Evolutionary conservation across 1,140 invertebrate species (phyloP).

Genomic region (Halictus rubicundus): DNA sequence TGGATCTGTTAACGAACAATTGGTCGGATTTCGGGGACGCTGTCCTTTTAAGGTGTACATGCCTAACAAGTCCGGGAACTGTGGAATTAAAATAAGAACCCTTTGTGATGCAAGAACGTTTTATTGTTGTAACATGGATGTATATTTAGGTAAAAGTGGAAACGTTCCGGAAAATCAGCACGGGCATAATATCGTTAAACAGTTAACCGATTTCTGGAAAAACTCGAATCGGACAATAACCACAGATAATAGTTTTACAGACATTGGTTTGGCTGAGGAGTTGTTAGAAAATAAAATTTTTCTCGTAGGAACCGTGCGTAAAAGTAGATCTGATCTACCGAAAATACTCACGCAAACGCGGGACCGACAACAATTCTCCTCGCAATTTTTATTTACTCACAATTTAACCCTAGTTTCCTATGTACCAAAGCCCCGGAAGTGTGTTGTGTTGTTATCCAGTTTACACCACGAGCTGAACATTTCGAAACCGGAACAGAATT

Average conservation of each 20-base stretch:
- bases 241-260: background rate
- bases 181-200: background rate
- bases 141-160: background rate
- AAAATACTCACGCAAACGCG: constrained; percentile 3
- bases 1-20: background rate
- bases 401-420: background rate
- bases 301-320: background rate
- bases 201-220: background rate
- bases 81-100: constrained; percentile 4
- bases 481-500: background rate
- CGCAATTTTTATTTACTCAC: constrained; percentile 1
- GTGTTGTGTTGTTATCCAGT: background rate
- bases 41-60: constrained; percentile 4
- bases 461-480: background rate
- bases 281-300: constrained; percentile 4
- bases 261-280: background rate
- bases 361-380: background rate
- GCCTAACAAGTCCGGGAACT: background rate
- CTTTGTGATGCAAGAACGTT: background rate
- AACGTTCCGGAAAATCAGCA: background rate
- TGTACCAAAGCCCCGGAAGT: background rate
- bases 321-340: background rate
- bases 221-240: background rate
- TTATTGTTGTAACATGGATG: constrained; percentile 5
- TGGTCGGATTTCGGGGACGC: background rate